These are phyloP conservation scores for Chamaetylas fuelleborni DNA, from an alignment of 2,113 vertebrate species.

Conservation along the genomic window DNA sequence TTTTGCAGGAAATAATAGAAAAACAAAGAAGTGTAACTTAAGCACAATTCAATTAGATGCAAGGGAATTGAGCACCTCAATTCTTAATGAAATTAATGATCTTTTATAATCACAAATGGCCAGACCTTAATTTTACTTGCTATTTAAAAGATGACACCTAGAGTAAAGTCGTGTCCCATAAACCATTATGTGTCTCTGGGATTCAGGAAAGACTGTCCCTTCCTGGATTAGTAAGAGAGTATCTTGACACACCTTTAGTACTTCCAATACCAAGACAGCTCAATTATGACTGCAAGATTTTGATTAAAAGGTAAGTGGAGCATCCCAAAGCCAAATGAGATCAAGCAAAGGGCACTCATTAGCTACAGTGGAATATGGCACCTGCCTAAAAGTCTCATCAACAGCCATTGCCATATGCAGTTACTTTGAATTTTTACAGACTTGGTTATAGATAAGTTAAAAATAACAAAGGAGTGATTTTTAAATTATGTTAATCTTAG, in stretches of 20 bases:
- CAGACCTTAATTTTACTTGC: constrained; percentile 67
- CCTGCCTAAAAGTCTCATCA: not conserved
- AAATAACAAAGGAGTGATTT: not conserved
- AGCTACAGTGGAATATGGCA: not conserved
- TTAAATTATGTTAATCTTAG: not conserved
- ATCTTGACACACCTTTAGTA: constrained; percentile 53
- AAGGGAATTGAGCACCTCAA: constrained; percentile 61
- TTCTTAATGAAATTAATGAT: constrained; percentile 68
- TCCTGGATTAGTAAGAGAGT: constrained; percentile 28
- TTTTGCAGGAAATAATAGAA: constrained; percentile 50
- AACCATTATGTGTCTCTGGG: constrained; percentile 53
- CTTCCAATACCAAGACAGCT: constrained; percentile 58
- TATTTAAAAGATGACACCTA: constrained; percentile 68
- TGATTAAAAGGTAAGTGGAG: constrained; percentile 64
- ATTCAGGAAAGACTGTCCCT: constrained; percentile 54
- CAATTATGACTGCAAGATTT: constrained; percentile 58
- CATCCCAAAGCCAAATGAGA: constrained; percentile 52
- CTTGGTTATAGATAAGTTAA: not conserved
- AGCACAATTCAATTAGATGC: constrained; percentile 66
- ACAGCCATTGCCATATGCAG: not conserved
- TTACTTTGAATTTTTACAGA: not conserved
- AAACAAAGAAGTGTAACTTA: constrained; percentile 65
- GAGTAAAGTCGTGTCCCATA: constrained; percentile 63
- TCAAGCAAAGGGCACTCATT: constrained; percentile 10
- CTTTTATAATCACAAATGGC: constrained; percentile 64